Base-by-base conservation (phyloP, 92 coral and sea anemone species). In the Porites lobata region DNA sequence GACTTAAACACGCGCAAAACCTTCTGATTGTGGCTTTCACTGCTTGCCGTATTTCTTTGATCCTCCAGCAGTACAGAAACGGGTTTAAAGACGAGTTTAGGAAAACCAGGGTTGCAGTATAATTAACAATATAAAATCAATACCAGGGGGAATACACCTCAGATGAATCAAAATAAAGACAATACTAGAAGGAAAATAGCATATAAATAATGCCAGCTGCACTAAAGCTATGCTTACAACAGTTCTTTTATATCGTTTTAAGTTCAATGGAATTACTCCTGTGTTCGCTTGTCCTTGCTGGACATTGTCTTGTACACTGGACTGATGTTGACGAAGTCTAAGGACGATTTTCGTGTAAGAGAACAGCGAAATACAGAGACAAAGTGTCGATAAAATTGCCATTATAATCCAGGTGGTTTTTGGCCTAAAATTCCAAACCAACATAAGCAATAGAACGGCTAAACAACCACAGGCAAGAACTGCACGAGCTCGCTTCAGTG, bases 41-140 rank as follows among this genome's bases (percentile, higher is more conserved):
- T 13, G 64, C 29, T 32, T 47, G 47, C 18, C 54, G 10, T 2
- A 58, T 68, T 26, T 18, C 17, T 5, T 8, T 58, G 1, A 47
- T 15, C 15, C 17, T 29, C 50, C 81, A 77, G 18, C 81, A 76
- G 58, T 29, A 77, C 22, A 59, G 72, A 9, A 68, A 8, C 72
- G 72, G 72, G 72, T 77, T 77, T 1, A 77, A 15, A 24, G 81
- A 77, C 8, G 81, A 59, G 64, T 77, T 22, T 22, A 22, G 24
- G 24, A 22, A 22, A 22, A 22, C 24, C 24, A 22, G 24, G 24
- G 24, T 22, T 22, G 24, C 24, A 22, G 24, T 22, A 22, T 22
- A 22, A 22, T 22, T 22, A 22, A 22, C 24, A 22, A 22, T 22
- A 22, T 22, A 22, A 22, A 22, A 22, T 22, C 24, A 22, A 22